Base-by-base conservation (phyloP, 2,797 vertebrate genomes). In the Phataginus tricuspis region DNA sequence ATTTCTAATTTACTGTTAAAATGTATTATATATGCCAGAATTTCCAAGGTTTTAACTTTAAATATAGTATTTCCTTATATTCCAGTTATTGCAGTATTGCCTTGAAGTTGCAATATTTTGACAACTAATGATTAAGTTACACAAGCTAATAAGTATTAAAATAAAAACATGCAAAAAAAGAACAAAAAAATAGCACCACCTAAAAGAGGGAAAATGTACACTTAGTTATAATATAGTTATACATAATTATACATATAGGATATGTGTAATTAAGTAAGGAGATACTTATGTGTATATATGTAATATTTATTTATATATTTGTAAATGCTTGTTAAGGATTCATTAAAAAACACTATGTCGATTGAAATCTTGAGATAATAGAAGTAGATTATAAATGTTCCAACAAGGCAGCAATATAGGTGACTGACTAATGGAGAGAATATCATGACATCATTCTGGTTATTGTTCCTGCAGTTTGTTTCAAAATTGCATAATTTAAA, bases 1-100 rank as follows among this genome's bases (percentile, higher is more conserved):
- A 86, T 53, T 86, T 96, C 90, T 53, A 87, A 93, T 18, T 66
- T 18, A 85, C 14, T 42, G 2, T 78, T 88, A 88, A 75, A 92
- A 79, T 89, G 42, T 34, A 61, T 82, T 49, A 51, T 29, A 45
- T 45, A 69, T 68, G 13, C 29, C 45, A 84, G 57, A 88, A 83
- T 78, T 93, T 95, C 31, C 53, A 94, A 77, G 16, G 3, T 37
- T 93, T 97, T 96, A n/a, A 94, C 74, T 96, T 92, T 63, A 96
- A 72, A 72, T 79, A 45, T 64, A 21, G 12, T 74, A 45, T 75
- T 96, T 92, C 55, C 13, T 80, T 97, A 61, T 72, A 85, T 72
- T 45, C 11, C 29, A 74, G 55, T 23, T 72, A 85, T 72, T 45
- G 10, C 29, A 74, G 55, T 23, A 51, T 90, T 64, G 7, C 3